Percentiles rank a stretch among this genome's conserved stretches.
Conservation (phyloP, 2,797 vertebrate genomes). For the Pseudomugil tenellus region DNA sequence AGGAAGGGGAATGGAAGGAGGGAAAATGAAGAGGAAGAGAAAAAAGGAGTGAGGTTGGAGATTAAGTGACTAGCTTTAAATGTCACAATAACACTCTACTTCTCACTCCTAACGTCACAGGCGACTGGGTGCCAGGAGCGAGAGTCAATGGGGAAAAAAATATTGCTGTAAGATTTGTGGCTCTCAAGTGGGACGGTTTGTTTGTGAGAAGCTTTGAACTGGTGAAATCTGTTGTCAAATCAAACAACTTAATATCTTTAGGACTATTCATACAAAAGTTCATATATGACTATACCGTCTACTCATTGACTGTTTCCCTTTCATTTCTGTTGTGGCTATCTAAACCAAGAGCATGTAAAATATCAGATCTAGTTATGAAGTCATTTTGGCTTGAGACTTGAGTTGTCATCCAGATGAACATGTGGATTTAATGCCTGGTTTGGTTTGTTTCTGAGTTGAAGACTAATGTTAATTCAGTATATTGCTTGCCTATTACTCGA, state of each 20-base stretch:
- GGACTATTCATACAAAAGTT: not conserved
- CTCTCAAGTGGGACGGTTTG: constrained; percentile 31
- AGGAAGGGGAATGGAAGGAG: constrained; percentile 30
- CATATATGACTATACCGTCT: not conserved
- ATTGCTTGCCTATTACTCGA: not conserved
- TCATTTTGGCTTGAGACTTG: not conserved
- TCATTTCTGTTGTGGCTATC: not conserved
- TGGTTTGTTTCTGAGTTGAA: not conserved
- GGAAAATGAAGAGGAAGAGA: constrained; percentile 15
- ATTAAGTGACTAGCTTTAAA: constrained; percentile 70
- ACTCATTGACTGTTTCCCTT: not conserved
- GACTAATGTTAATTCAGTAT: not conserved
- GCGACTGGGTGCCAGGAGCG: constrained; percentile 44
- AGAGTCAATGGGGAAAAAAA: constrained; percentile 45
- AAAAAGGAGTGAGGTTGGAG: constrained; percentile 61
- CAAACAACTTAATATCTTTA: not conserved
- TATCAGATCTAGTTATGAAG: not conserved
- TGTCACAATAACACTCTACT: constrained; percentile 66
- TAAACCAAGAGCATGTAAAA: not conserved
- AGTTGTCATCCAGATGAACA: not conserved
- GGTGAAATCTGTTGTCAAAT: constrained; percentile 12
- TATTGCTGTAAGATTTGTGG: constrained; percentile 47
- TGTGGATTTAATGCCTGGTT: not conserved
- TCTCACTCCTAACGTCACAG: constrained; percentile 50
- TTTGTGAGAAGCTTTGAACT: constrained; percentile 19